Conservation (phyloP, 2,113 vertebrate species). For the Paramormyrops kingsleyae region DNA sequence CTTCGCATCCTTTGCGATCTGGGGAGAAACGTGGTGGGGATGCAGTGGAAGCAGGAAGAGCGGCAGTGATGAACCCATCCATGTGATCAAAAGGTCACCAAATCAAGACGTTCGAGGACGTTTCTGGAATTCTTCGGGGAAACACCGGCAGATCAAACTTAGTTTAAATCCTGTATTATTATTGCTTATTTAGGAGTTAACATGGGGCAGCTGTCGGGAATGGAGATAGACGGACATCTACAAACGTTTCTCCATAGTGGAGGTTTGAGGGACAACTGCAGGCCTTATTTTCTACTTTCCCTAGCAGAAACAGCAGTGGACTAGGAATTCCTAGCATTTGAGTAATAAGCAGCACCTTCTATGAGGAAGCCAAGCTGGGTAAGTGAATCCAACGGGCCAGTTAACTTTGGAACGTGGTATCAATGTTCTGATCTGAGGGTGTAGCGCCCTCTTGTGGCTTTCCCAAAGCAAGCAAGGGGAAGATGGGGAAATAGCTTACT, state of each 20-base stretch:
- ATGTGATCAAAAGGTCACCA: neutral
- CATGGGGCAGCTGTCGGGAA: neutral
- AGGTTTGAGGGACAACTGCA: neutral
- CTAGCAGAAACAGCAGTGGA: neutral
- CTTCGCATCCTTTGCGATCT: slow-evolving; percentile 98
- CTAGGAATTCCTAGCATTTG: neutral
- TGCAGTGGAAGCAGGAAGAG: neutral
- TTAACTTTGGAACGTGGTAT: neutral
- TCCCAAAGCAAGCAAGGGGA: neutral
- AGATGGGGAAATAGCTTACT: neutral
- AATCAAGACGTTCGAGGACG: neutral
- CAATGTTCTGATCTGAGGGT: neutral
- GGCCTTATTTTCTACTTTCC: neutral
- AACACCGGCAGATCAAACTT: neutral
- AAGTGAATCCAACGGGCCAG: neutral
- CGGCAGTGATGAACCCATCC: neutral
- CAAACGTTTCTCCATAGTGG: neutral
- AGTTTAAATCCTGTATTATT: neutral
- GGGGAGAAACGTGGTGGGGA: neutral
- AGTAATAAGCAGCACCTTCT: neutral
- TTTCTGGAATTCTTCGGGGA: neutral
- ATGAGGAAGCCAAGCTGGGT: neutral
- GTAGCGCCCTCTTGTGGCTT: neutral
- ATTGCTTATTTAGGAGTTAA: neutral
- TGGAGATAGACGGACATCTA: neutral